A percentile compares a stretch with the other conserved stretches of the same genome.
These are phyloP conservation scores for Spongia lamella DNA, from an alignment of 37 sponge, comb jelly and placozoan species.

Conservation along the genomic window DNA sequence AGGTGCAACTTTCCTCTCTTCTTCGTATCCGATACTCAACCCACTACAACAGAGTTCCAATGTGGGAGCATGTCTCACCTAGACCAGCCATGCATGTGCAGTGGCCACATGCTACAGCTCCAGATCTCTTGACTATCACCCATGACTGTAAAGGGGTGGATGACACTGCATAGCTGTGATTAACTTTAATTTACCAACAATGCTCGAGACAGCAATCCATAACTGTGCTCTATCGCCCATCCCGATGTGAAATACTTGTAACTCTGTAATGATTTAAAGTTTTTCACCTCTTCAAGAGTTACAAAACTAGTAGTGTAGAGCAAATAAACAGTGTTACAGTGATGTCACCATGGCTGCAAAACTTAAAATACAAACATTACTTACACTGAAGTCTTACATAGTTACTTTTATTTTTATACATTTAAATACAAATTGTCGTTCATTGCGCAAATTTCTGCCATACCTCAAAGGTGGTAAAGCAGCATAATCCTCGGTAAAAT, in stretches of 20 bases:
- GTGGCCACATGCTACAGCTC: slow-evolving; percentile 45
- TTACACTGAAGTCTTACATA: too few relatives aligned
- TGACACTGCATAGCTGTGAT: slow-evolving; percentile 45
- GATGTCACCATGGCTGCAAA: too few relatives aligned
- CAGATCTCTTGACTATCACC: not conserved
- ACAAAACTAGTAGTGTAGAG: slow-evolving; percentile 49
- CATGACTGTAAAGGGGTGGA: slow-evolving; percentile 16
- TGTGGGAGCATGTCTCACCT: slow-evolving; percentile 55
- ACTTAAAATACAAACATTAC: too few relatives aligned
- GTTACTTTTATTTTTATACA: too few relatives aligned
- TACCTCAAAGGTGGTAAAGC: too few relatives aligned
- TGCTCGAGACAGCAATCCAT: slow-evolving; percentile 4
- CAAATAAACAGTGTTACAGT: slow-evolving; percentile 36
- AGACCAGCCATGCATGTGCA: slow-evolving; percentile 69
- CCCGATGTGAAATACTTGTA: slow-evolving; percentile 57
- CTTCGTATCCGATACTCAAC: too few relatives aligned
- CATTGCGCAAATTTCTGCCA: too few relatives aligned
- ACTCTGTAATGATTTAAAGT: slow-evolving; percentile 48
- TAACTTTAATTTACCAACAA: slow-evolving; percentile 28
- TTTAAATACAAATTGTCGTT: too few relatives aligned
- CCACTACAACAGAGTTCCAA: slow-evolving; percentile 56
- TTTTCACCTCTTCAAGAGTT: slow-evolving; percentile 51
- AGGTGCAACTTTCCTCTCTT: too few relatives aligned
- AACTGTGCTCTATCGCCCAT: slow-evolving; percentile 30
- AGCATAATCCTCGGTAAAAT: too few relatives aligned